These are phyloP conservation scores for Apodemus agrarius DNA, from an alignment of 2,797 vertebrate genomes.

Conservation along the genomic window DNA sequence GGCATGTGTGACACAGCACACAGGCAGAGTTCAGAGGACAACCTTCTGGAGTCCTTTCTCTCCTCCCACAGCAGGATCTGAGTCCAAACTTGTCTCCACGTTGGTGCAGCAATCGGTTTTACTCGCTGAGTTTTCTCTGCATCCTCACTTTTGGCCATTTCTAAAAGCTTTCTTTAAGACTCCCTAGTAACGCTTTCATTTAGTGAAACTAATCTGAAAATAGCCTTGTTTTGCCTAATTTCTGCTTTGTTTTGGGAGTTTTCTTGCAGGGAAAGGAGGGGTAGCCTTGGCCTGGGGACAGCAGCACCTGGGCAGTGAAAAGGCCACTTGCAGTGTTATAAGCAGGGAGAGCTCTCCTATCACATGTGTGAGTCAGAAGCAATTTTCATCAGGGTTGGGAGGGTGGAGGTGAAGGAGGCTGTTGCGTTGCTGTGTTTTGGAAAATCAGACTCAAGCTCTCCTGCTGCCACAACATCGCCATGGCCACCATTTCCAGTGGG, in stretches of 20 bases:
- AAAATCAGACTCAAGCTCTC: not conserved
- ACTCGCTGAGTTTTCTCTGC: not conserved
- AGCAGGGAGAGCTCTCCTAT: not conserved
- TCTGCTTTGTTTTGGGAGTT: not conserved
- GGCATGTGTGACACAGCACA: not conserved
- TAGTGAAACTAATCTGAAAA: not conserved
- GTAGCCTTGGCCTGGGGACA: not conserved
- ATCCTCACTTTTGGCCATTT: not conserved
- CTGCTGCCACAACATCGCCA: not conserved
- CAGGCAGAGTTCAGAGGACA: not conserved
- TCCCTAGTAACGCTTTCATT: conserved; percentile 29
- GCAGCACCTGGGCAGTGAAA: not conserved
- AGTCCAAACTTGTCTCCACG: not conserved
- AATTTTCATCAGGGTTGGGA: not conserved
- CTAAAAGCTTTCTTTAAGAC: conserved; percentile 38
- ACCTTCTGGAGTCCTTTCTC: not conserved
- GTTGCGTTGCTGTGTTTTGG: not conserved
- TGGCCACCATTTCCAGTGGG: not conserved
- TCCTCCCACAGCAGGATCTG: not conserved
- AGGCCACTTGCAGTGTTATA: not conserved
- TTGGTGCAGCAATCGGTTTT: not conserved
- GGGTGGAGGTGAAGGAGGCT: not conserved
- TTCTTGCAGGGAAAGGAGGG: not conserved
- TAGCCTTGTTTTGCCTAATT: not conserved
- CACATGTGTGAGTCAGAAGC: not conserved